These are phyloP conservation scores for Porites lobata DNA, from an alignment of 92 coral and sea anemone species.

Conservation along the genomic window DNA sequence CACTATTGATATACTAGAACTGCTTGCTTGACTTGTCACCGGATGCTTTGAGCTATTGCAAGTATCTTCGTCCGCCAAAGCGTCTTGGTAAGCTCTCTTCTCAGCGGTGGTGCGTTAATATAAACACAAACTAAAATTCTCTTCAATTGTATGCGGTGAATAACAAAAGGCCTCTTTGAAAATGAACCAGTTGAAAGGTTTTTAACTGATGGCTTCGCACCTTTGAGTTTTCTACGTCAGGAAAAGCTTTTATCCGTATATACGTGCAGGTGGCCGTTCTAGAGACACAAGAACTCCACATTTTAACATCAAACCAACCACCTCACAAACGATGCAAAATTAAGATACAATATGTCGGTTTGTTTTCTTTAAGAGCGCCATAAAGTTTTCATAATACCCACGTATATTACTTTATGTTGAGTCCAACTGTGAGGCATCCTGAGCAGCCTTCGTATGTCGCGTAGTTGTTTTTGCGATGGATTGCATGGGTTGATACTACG, in stretches of 20 bases:
- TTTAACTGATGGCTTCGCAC: constrained; percentile 1
- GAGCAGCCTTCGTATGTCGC: neutral
- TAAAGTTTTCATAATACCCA: constrained; percentile 1
- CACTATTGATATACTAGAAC: neutral
- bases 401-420: neutral
- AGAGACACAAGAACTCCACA: neutral
- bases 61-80: neutral
- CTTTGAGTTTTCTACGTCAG: constrained; percentile 4
- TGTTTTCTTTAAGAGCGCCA: constrained; percentile 8
- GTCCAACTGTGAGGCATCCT: neutral
- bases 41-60: neutral
- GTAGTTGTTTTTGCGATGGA: neutral
- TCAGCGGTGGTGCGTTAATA: neutral
- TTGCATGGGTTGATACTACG: neutral
- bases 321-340: neutral
- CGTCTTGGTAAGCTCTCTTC: neutral
- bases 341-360: neutral
- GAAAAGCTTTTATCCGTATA: neutral
- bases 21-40: neutral
- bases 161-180: neutral
- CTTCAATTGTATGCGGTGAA: neutral
- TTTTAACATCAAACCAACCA: neutral
- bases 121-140: constrained; percentile 10
- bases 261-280: constrained; percentile 16
- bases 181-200: constrained; percentile 19